Evolutionary conservation across 2,113 vertebrate genomes (phyloP).

Genomic region (Anseranas semipalmata): DNA sequence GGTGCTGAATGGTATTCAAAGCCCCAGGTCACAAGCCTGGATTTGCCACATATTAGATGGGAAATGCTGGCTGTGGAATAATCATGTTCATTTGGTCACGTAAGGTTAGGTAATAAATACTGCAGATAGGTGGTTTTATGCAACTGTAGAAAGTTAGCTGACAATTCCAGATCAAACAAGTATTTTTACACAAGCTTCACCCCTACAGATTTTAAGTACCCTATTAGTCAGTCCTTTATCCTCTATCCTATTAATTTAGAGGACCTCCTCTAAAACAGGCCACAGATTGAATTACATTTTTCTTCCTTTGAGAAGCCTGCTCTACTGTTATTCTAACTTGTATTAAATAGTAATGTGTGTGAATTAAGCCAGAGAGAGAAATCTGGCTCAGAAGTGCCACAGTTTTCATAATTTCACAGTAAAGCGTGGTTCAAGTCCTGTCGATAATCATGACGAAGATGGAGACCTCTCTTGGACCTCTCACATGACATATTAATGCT

Average conservation of each 20-base stretch:
- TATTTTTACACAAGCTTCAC: not conserved
- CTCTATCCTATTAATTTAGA: not conserved
- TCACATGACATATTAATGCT: not conserved
- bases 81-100: not conserved
- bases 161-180: not conserved
- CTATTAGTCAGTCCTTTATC: not conserved
- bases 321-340: not conserved
- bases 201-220: not conserved
- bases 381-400: not conserved
- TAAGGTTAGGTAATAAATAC: not conserved
- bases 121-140: not conserved
- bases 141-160: not conserved
- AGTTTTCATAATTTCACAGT: not conserved
- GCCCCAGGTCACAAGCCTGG: not conserved
- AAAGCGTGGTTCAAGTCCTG: not conserved
- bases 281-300: not conserved
- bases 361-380: not conserved
- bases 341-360: not conserved
- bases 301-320: not conserved
- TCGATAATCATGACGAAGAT: not conserved
- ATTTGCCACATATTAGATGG: not conserved
- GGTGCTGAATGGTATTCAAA: not conserved
- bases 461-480: not conserved
- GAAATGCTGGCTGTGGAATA: not conserved
- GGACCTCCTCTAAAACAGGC: not conserved